Conservation (phyloP, 2,797 vertebrate genomes). For the Lacerta agilis region DNA sequence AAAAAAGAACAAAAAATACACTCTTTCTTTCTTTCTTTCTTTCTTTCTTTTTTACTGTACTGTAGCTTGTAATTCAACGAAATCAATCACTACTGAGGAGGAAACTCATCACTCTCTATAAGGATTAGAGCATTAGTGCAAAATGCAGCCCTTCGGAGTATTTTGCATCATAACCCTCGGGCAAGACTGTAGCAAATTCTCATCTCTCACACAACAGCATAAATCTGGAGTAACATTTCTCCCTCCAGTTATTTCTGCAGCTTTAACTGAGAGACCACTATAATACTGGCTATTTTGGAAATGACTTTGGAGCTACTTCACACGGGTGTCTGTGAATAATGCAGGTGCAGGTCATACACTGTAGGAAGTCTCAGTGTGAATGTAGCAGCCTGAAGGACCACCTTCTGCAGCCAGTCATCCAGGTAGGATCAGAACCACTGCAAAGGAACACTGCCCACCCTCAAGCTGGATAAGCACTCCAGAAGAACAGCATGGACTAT, state of each 20-base stretch:
- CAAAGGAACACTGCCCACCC: no score
- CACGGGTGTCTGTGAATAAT: background rate
- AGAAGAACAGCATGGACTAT: no score
- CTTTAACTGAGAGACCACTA: background rate
- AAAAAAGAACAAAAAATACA: background rate
- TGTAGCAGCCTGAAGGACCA: background rate
- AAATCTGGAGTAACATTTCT: background rate
- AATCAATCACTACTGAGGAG: slow-evolving; percentile 2
- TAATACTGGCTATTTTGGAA: background rate
- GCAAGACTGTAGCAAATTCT: background rate
- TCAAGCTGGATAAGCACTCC: no score
- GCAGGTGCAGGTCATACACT: background rate
- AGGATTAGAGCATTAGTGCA: background rate
- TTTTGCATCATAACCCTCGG: background rate
- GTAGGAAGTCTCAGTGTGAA: background rate
- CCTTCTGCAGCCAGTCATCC: no score
- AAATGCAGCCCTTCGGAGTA: background rate
- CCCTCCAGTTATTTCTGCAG: background rate
- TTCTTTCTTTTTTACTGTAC: background rate
- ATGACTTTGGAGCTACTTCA: background rate
- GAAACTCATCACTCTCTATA: background rate
- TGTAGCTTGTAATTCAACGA: background rate
- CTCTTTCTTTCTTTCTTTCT: no score
- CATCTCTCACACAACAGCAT: background rate
- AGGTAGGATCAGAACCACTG: no score